A percentile compares a stretch with the other conserved stretches of the same genome.
Evolutionary conservation across 2,797 vertebrate species (phyloP).

Genomic region (Neosalanx taihuensis): DNA sequence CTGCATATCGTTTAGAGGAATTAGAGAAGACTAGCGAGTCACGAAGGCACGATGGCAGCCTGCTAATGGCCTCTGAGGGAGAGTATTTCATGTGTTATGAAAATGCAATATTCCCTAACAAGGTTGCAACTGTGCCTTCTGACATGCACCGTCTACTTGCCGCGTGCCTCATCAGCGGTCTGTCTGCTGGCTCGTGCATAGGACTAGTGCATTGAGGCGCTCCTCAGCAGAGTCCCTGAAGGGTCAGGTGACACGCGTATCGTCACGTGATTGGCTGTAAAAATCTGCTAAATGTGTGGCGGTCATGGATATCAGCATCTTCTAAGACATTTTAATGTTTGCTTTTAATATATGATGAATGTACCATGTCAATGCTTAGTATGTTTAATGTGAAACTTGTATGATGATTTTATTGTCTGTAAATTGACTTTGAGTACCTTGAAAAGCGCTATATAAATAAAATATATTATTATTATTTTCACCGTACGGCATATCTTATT

Average conservation of each 20-base stretch:
- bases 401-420: too few relatives aligned
- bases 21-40: too few relatives aligned
- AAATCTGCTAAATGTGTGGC: background rate
- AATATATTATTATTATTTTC: too few relatives aligned
- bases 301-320: background rate
- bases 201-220: too few relatives aligned
- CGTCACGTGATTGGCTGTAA: background rate
- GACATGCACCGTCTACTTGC: background rate
- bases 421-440: too few relatives aligned
- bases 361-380: too few relatives aligned
- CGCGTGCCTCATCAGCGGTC: conserved; percentile 16
- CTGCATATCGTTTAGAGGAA: too few relatives aligned
- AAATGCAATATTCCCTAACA: background rate
- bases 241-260: background rate
- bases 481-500: background rate
- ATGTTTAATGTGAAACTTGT: too few relatives aligned
- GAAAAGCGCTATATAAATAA: too few relatives aligned
- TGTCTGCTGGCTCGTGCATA: background rate
- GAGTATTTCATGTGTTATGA: background rate
- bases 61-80: background rate
- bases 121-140: background rate
- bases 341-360: too few relatives aligned
- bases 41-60: too few relatives aligned
- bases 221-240: too few relatives aligned
- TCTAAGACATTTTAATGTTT: background rate